Percentiles rank a stretch among this genome's conserved stretches.
These are phyloP conservation scores for Mustela nigripes DNA, from an alignment of 2,113 vertebrate species.

Conservation along the genomic window DNA sequence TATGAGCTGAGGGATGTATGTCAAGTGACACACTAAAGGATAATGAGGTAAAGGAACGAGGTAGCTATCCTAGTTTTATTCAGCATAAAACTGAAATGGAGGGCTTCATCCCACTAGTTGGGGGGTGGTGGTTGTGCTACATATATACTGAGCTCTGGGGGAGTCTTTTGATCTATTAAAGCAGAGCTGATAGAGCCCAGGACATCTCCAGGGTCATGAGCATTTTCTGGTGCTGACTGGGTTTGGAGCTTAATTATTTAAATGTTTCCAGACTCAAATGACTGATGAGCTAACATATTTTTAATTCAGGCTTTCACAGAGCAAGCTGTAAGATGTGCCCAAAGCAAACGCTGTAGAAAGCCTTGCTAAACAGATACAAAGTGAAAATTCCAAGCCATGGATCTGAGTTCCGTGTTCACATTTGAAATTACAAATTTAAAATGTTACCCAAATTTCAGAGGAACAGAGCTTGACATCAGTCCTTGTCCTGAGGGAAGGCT, in stretches of 20 bases:
- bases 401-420: neutral
- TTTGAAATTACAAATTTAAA: conserved; percentile 14
- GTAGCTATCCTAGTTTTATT: neutral
- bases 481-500: neutral
- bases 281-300: conserved; percentile 76
- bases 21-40: neutral
- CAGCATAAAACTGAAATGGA: neutral
- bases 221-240: conserved; percentile 22
- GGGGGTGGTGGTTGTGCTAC: neutral
- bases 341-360: neutral
- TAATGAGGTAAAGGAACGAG: neutral
- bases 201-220: conserved; percentile 11
- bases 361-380: neutral
- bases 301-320: conserved; percentile 60
- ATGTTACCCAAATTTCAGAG: neutral
- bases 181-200: neutral
- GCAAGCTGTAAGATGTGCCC: neutral
- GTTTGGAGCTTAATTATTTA: conserved; percentile 81
- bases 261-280: conserved; percentile 82
- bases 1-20: conserved; percentile 4
- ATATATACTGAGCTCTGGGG: neutral
- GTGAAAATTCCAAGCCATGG: neutral
- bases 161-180: neutral
- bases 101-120: neutral
- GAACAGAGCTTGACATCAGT: neutral